phyloP scores from a whole-genome alignment of 1,140 invertebrate species.

The Radopholus similis region DNA sequence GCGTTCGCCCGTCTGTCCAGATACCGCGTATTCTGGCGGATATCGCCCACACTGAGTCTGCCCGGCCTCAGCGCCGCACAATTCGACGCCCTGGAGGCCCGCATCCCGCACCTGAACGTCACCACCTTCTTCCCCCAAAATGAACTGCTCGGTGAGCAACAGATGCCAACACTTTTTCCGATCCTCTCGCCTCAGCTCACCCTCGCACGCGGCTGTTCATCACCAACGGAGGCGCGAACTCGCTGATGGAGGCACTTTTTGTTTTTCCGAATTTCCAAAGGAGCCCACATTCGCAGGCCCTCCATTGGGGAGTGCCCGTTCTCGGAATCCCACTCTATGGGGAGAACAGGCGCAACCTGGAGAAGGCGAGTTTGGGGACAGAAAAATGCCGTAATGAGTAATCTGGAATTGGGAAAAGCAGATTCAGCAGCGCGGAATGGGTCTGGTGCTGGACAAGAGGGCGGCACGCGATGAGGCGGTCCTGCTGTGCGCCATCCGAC shows the following conservation, averaged over 20 bases:
- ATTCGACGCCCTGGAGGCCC: conserved; percentile 28
- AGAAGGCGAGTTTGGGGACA: conserved; percentile 36
- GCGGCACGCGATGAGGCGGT: conserved; percentile 30
- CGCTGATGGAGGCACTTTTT: conserved; percentile 53
- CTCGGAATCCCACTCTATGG: conserved; percentile 58
- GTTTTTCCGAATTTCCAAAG: not conserved
- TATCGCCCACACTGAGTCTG: conserved; percentile 46
- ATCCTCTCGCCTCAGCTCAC: conserved; percentile 34
- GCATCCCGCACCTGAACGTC: conserved; percentile 52
- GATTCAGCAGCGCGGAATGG: conserved; percentile 43
- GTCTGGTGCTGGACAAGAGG: conserved; percentile 47
- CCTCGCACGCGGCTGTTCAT: conserved; percentile 47
- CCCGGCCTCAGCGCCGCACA: conserved; percentile 25
- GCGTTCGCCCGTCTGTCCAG: conserved; percentile 46
- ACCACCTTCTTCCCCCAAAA: conserved; percentile 58
- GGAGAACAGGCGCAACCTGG: conserved; percentile 43
- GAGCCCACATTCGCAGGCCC: conserved; percentile 37
- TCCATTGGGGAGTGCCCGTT: conserved; percentile 50
- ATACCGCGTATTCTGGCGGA: conserved; percentile 56
- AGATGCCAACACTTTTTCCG: not conserved
- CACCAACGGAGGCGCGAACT: conserved; percentile 56
- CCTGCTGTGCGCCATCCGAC: conserved; percentile 26
- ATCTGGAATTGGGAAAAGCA: not conserved
- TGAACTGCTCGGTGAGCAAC: conserved; percentile 49
- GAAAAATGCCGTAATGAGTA: not conserved